Evolutionary conservation across 2,888 invertebrate genomes (phyloP), one percentile per base, ranked within the genome.

Genomic region (Agonopterix alstromeriana): DNA sequence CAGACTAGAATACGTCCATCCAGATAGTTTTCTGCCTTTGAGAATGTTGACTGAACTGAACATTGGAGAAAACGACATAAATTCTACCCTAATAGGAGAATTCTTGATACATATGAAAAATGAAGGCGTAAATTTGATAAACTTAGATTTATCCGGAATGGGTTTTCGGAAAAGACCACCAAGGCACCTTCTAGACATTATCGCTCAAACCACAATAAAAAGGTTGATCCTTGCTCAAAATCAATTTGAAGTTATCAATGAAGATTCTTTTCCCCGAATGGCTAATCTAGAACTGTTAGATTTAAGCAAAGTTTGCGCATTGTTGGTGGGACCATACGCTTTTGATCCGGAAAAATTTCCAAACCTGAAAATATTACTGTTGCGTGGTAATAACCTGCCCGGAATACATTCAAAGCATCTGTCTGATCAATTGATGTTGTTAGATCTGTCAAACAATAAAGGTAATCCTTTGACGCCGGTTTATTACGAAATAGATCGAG

Each of bases 201-300:
- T 92, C 45, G 88, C 90, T 5, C 70, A 80, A 10, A 84, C 90
- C 0, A 89, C 86, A 2, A 81, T 92, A 41, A 83, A 76, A 35
- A 70, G 73, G 44, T 67, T 92, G 42, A 77, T 76, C 47, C 61
- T 92, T 41, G 77, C 89, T 0, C 70, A 83, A 46, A 92, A 92
- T 61, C 90, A 90, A 57, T 91, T 92, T 59, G 90, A 91, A 72
- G 65, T 82, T 1, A 80, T 92, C 7, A 61, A 64, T 9, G 77
- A 85, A 8, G 73, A 85, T n/a, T 69, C 76, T 3, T 92, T 92
- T 63, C 91, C 91, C 1, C 49, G 48, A 42, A 92, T 92, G 91
- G 70, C 78, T 0, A 88, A 90, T 51, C 71, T 93, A 47, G 78
- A 88, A 60, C 57, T 85, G 0, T 60, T 93, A 42, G 91, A 92